phyloP scores from a whole-genome alignment of 2,888 invertebrate species.

The Copidosoma aretas region DNA sequence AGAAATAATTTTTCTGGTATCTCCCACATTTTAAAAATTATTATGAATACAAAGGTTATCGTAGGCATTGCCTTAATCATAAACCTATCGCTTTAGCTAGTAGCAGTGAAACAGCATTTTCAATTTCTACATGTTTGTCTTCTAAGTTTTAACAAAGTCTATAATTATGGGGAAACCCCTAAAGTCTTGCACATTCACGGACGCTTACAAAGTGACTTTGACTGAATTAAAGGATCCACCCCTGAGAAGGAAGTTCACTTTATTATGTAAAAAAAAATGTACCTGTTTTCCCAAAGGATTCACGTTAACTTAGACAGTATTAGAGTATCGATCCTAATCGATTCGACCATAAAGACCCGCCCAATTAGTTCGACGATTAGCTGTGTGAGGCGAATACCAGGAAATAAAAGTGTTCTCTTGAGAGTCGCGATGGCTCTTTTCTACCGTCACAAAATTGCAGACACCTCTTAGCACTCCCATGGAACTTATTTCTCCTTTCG shows the following conservation, averaged over 20 bases:
- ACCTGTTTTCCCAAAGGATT: constrained; percentile 90
- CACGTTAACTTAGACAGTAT: constrained; percentile 84
- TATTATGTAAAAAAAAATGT: constrained; percentile 2
- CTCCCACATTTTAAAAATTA: too few species aligned
- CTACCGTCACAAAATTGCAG: constrained; percentile 75
- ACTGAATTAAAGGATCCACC: constrained; percentile 82
- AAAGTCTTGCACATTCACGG: constrained; percentile 84
- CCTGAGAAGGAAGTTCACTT: constrained; percentile 58
- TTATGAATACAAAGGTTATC: too few species aligned
- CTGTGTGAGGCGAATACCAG: constrained; percentile 89
- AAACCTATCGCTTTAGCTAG: constrained; percentile 77
- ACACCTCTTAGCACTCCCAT: constrained; percentile 71
- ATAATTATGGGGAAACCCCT: constrained; percentile 82
- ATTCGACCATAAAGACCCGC: constrained; percentile 83
- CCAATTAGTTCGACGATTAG: constrained; percentile 86
- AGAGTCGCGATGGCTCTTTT: constrained; percentile 73
- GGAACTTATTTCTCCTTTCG: constrained; percentile 64
- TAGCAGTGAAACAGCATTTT: constrained; percentile 88
- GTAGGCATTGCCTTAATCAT: constrained; percentile 69
- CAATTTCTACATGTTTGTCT: constrained; percentile 84
- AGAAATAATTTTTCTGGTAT: too few species aligned
- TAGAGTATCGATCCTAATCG: constrained; percentile 85
- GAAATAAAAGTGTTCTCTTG: constrained; percentile 86
- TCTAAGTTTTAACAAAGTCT: constrained; percentile 76
- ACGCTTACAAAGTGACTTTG: constrained; percentile 85